Conservation (phyloP, 1,140 invertebrate genomes). For the Lucilia cuprina region DNA sequence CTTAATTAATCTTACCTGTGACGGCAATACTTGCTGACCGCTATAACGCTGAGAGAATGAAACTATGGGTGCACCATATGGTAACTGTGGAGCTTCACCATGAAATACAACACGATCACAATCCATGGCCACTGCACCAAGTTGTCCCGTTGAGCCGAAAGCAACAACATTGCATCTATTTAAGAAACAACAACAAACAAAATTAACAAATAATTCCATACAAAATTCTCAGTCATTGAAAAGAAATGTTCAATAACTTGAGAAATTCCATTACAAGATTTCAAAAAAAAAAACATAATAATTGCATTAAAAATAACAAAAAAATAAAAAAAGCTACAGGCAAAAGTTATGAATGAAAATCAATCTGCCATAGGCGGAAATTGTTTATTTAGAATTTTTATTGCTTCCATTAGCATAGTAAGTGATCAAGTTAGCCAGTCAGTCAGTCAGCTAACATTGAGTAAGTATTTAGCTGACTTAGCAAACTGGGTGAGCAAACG, state of each 20-base stretch:
- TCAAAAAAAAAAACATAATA: neutral
- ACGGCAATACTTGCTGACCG: conserved; percentile 80
- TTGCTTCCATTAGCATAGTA: conserved; percentile 12
- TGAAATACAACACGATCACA: conserved; percentile 85
- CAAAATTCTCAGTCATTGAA: conserved; percentile 12
- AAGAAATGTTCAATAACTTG: neutral
- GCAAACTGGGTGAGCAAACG: neutral
- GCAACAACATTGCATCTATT: conserved; percentile 61
- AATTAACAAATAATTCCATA: conserved; percentile 8
- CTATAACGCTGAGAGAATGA: conserved; percentile 78
- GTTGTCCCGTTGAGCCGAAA: conserved; percentile 59
- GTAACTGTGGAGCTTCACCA: conserved; percentile 74
- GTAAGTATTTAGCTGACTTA: neutral
- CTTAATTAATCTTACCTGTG: conserved; percentile 66
- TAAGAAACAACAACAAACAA: neutral
- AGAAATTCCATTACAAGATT: neutral
- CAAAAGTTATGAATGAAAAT: conserved; percentile 22
- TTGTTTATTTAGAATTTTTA: conserved; percentile 28
- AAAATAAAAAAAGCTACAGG: neutral
- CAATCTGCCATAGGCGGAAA: conserved; percentile 30
- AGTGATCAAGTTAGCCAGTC: neutral
- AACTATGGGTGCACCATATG: conserved; percentile 77
- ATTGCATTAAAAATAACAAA: neutral
- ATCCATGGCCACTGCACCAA: conserved; percentile 68
- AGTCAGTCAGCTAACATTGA: no score